Evolutionary conservation across 2,113 vertebrate species (phyloP), one percentile per base, ranked within the genome.

Genomic region (Embiotoca jacksoni): DNA sequence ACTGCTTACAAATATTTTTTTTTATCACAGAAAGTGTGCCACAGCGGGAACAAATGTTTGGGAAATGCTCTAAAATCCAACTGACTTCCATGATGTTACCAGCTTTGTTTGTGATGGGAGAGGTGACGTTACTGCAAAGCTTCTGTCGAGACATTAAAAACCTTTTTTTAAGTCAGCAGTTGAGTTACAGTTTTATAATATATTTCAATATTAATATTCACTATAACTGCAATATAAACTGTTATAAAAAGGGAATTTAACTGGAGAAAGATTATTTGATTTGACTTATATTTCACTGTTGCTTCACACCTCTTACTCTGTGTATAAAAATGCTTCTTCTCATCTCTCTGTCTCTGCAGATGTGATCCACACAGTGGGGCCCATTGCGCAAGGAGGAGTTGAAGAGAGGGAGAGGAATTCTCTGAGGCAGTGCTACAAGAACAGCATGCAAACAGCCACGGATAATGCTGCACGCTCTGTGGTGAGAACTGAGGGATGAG

Each of bases 311-410:
- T 69, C 64, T 74, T 30, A 55, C 61, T 36, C 57, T 63, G 23
- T 39, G 32, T 57, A 39, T 46, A 52, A 3, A 71, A 47, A 9
- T 36, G 2, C 44, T 70, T 46, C 32, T 66, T 60, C 56, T 60
- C 54, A 5, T 72, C 56, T 68, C 57, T 67, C 23, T 53, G 14
- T 68, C 46, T 66, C 47, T 74, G 58, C 91, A 98, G 97, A 95
- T 61, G 95, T 98, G 83, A 96, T 97, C 88, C 97, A 97, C 91
- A 96, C 96, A 0, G 96, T 97, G 90, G 96, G 96, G 31, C 96
- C 97, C 16, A 94, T 97, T 7, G 94, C 65, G 37, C 89, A 91
- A 84, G 94, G 58, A 82, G 90, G 78, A 73, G 94, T 87, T 23
- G 92, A 87, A 49, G 91, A 90, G 78, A 90, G 46, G 75, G 91